Percentiles rank a stretch among this genome's conserved stretches.
These are phyloP conservation scores for Mungos mungo DNA, from an alignment of 2,113 vertebrate species.

Conservation along the genomic window DNA sequence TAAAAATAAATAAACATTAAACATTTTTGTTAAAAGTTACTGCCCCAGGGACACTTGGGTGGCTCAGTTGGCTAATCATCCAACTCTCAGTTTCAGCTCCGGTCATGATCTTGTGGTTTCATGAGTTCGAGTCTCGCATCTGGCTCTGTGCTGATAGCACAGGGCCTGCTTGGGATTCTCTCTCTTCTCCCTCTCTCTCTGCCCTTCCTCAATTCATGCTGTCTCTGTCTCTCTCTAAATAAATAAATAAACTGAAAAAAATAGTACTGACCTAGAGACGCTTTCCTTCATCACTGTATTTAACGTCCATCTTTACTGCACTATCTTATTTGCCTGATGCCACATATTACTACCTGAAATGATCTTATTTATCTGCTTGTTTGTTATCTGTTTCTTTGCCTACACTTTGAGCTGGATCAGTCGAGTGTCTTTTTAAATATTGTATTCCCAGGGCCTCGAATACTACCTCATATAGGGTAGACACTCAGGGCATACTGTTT, in stretches of 20 bases:
- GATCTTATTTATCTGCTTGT: background rate
- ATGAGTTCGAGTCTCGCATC: no score
- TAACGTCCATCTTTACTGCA: background rate
- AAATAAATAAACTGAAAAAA: background rate
- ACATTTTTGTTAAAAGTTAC: no score
- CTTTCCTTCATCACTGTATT: background rate
- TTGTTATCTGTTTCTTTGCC: background rate
- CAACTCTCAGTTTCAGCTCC: no score
- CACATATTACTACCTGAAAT: background rate
- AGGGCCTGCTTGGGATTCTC: no score
- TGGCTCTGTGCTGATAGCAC: no score
- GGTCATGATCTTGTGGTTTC: no score
- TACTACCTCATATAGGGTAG: background rate
- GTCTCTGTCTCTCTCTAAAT: no score
- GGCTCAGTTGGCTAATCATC: no score
- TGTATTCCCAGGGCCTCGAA: background rate
- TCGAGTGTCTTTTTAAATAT: background rate
- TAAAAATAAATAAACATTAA: no score
- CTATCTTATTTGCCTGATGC: background rate
- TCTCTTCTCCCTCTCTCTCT: no score
- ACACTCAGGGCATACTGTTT: background rate
- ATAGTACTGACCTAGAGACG: background rate
- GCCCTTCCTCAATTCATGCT: no score
- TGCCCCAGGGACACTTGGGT: no score
- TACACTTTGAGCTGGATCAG: background rate